phyloP scores from a whole-genome alignment of 2,888 invertebrate genomes.

The Saturnia japonica region DNA sequence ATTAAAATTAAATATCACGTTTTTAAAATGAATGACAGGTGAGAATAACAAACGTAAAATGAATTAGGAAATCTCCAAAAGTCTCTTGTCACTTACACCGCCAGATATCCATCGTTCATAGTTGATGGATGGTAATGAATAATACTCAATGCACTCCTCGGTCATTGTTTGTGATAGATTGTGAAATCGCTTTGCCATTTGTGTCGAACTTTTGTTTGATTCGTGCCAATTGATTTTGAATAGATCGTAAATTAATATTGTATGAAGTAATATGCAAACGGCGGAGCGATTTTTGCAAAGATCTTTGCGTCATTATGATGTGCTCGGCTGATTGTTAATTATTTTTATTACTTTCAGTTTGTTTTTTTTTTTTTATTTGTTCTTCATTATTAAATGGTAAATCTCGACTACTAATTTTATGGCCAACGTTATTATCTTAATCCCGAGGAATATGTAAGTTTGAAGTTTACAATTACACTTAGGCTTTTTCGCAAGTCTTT shows the following conservation, averaged over 20 bases:
- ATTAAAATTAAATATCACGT: not conserved
- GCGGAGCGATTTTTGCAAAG: not conserved
- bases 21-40: not conserved
- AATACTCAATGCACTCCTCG: constrained; percentile 38
- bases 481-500: not conserved
- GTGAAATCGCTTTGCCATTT: constrained; percentile 35
- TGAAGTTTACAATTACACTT: not conserved
- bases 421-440: too few relatives aligned
- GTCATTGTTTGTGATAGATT: constrained; percentile 41
- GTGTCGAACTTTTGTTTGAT: constrained; percentile 36
- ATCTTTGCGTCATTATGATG: not conserved
- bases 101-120: constrained; percentile 52
- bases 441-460: not conserved
- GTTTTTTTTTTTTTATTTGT: not conserved
- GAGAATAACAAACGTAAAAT: not conserved
- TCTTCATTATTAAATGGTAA: too few relatives aligned
- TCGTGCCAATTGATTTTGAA: constrained; percentile 38
- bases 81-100: constrained; percentile 26
- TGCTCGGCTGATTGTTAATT: not conserved
- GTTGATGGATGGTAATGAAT: constrained; percentile 66
- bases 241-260: constrained; percentile 40
- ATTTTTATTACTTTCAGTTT: not conserved
- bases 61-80: constrained; percentile 1
- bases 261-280: constrained; percentile 6
- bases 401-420: too few relatives aligned